Conservation (phyloP, 2,113 vertebrate species). For the Gnathonemus longibarbis region DNA sequence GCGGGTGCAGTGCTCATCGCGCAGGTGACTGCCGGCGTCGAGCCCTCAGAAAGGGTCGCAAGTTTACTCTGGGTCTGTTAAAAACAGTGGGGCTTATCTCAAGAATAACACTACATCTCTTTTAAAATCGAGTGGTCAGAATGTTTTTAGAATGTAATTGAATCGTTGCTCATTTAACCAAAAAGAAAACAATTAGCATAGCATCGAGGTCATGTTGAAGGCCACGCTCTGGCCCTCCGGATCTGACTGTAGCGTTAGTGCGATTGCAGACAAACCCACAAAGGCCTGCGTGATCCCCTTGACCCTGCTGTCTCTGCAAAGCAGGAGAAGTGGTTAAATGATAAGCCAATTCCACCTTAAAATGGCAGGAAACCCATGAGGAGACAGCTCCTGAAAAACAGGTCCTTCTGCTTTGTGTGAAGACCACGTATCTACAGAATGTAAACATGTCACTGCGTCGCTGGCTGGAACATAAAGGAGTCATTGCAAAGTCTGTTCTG, state of each 20-base stretch:
- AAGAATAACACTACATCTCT: neutral
- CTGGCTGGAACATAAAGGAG: slow-evolving; percentile 10
- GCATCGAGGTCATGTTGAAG: neutral
- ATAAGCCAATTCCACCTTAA: neutral
- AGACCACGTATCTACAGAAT: slow-evolving; percentile 1
- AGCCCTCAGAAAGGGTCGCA: neutral
- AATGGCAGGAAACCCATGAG: neutral
- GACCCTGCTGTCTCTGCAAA: neutral
- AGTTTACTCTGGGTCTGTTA: neutral
- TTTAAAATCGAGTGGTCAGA: neutral
- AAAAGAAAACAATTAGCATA: neutral
- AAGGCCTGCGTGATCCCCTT: neutral
- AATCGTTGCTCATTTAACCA: neutral
- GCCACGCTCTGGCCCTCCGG: neutral
- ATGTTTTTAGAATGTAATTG: neutral
- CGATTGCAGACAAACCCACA: neutral
- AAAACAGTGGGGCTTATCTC: neutral
- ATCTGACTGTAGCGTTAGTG: neutral
- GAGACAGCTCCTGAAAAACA: neutral
- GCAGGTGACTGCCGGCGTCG: neutral
- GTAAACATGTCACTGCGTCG: neutral
- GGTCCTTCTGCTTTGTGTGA: neutral
- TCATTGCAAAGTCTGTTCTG: neutral
- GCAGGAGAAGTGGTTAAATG: neutral
- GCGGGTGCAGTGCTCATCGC: neutral